phyloP scores from a whole-genome alignment of 2,113 vertebrate species.

The Phalacrocorax aristotelis region DNA sequence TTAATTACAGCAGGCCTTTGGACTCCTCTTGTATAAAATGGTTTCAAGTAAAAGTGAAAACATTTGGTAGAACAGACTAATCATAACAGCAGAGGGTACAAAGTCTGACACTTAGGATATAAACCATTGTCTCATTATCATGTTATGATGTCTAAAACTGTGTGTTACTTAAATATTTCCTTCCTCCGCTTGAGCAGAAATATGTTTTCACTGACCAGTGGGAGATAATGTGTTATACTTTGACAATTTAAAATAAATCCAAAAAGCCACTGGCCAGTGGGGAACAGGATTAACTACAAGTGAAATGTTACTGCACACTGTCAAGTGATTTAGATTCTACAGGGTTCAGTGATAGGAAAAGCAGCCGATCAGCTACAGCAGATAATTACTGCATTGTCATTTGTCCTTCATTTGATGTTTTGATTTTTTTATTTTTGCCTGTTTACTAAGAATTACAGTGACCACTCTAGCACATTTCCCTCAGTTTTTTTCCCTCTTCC shows the following conservation, averaged over 20 bases:
- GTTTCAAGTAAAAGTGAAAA: conserved; percentile 54
- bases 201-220: fast-evolving
- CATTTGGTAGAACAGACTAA: background rate
- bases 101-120: background rate
- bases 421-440: background rate
- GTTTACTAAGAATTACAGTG: background rate
- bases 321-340: background rate
- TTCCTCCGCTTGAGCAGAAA: background rate
- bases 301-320: background rate
- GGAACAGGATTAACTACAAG: background rate
- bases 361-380: background rate
- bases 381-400: background rate
- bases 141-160: background rate
- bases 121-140: background rate
- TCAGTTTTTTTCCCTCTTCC: background rate
- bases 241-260: background rate
- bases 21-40: conserved; percentile 41
- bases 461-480: background rate
- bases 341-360: background rate
- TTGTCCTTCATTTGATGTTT: background rate
- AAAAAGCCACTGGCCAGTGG: background rate
- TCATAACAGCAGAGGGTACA: background rate
- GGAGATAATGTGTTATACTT: background rate
- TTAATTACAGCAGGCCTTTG: conserved; percentile 63
- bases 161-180: background rate